Evolutionary conservation across 2,113 vertebrate species (phyloP), one percentile per base, ranked within the genome.

Genomic region (Rhinoderma darwinii): DNA sequence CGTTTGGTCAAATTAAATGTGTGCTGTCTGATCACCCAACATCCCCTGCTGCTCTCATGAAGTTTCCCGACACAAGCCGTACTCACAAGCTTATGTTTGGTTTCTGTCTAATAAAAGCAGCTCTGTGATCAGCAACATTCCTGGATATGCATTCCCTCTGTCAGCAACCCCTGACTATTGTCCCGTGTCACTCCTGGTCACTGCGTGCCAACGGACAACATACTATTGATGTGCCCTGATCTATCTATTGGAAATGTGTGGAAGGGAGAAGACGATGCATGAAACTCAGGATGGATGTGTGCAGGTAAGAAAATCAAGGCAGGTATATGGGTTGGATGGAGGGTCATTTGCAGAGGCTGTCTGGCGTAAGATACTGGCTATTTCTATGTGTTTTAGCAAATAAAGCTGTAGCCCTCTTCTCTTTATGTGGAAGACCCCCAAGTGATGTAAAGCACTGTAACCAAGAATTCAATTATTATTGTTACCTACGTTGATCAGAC

Each of bases 121-220:
- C 51, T 37, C 61, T 76, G 70, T 61, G 54, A 82, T 76, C 88
- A 84, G 47, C 68, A 85, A 75, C 76, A 82, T 81, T 63, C 70
- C 56, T 82, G 32, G 35, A n/a, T 47, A 35, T 25, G 27, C 44
- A 88, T 68, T 86, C 74, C 59, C 70, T 35, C 50, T 37, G 85
- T 87, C 85, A 87, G 85, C 77, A 87, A 44, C 78, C 27, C 78
- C 25, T 47, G 66, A 78, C 77, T 44, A 82, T 82, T 87, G 78
- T 82, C 50, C 85, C 30, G 20, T 44, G 39, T 73, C 63, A 44
- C 68, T 82, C 66, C 37, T 80, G 85, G 68, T 74, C 37, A 30
- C 27, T 44, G 27, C 1, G 25, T 81, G 84, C 76, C 47, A 76
- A 20, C 11, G 3, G 35, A 17, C 22, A 32, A 82, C 18, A 43